Base-by-base conservation (phyloP, 1,140 invertebrate genomes). In the Drosophila virilis region DNA sequence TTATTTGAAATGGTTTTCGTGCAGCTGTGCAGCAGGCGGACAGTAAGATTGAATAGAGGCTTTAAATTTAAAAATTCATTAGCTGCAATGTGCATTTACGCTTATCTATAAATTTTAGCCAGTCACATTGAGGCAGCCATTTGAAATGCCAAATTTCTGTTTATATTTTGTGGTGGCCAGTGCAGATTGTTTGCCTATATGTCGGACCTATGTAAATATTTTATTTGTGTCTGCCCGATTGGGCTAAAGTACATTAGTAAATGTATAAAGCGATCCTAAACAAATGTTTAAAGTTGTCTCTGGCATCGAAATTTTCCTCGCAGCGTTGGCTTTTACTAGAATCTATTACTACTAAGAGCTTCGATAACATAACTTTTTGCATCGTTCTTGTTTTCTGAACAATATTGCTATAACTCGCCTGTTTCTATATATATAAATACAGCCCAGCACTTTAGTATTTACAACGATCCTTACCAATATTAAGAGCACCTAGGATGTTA, bases 31-130 rank as follows among this genome's bases (percentile, higher is more conserved):
- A 22, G 35, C n/a, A 54, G 38, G 60, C 38, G 8, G 38, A 15
- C 46, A 48, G 57, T 17, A 32, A 50, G 37, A 50, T 51, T 68
- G 66, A 51, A 33, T 70, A 5, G 12, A 2, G 17, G 38, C 38
- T 33, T 72, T 15, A 22, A 52, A 52, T 52, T 72, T 52, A 52
- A 59, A 72, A 66, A 72, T 72, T 52, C 62, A 59, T 67, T 72
- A 59, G 45, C 42, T n/a, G 38, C 43, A 61, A 37, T 12, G n/a
- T 58, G 48, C 35, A 12, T 52, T 45, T 13, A 15, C 9, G 33
- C 33, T 55, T 40, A 62, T 37, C 62, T 66, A 32, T n/a, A 5
- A 32, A 54, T 66, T 48, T 43, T 33, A 5, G 22, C 9, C 52
- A 48, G 45, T 9, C 64, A 22, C 22, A 22, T 22, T 22, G 22